Evolutionary conservation across 2,797 vertebrate genomes (phyloP), one percentile per base, ranked within the genome.

Genomic region (Galagoides demidoff): DNA sequence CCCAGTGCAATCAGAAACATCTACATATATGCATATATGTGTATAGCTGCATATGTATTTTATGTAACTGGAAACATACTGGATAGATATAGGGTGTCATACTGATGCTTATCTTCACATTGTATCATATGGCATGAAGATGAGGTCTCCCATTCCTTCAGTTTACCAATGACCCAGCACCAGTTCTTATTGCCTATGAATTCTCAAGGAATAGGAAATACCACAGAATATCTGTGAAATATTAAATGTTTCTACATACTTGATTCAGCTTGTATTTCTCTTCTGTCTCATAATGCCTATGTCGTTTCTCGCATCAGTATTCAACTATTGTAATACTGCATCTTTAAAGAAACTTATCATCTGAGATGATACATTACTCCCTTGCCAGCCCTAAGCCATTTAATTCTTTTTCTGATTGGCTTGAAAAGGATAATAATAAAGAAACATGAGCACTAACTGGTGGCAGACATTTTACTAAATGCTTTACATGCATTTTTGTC

Each of bases 341-440:
- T 91, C 57, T 79, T 93, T 39, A 64, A 17, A 64, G 43, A 93
- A 89, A 10, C 37, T 78, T 76, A n/a, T 55, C 34, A 64, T 87
- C 43, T 90, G 74, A 88, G 39, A 19, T 71, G 34, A 96, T 70
- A 78, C 7, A 39, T n/a, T 81, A 43, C 34, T 74, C 70, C 29
- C 5, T 34, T 93, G 8, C 10, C 43, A 94, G 59, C 5, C 3
- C 5, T 14, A 52, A 84, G 11, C 20, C 16, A 22, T 68, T 81
- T 95, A n/a, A n/a, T 31, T 79, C 29, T 88, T 66, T 20, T 57
- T 39, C 68, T 70, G 31, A 77, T 87, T 55, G 49, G 20, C 19
- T 95, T 79, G 57, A 85, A 83, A 91, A 49, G 20, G 43, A 39
- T 93, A 91, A 73, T 84, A 74, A 49, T 78, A 95, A 97, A 85